phyloP scores from a whole-genome alignment of 2,113 vertebrate genomes.

The Campylomormyrus numenius region DNA sequence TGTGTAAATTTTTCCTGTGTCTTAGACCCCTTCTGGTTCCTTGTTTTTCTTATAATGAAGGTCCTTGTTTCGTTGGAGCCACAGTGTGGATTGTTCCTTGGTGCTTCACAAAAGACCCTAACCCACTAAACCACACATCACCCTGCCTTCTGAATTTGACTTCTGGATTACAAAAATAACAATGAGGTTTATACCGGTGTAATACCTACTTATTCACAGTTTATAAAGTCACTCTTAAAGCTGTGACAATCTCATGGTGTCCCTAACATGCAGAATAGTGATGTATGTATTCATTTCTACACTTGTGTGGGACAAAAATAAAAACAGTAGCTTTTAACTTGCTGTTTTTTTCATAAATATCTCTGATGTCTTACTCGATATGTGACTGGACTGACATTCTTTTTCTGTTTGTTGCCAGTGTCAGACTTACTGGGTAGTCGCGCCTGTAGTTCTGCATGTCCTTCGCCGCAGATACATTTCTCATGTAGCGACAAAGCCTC shows the following conservation, averaged over 20 bases:
- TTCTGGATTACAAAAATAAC: not conserved
- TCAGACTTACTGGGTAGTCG: constrained; percentile 63
- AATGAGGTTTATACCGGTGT: not conserved
- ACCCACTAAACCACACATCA: not conserved
- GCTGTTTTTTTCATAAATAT: not conserved
- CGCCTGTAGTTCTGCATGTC: constrained; percentile 78
- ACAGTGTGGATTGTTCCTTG: not conserved
- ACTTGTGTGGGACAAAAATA: not conserved
- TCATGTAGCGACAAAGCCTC: constrained; percentile 33
- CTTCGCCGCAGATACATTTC: constrained; percentile 61
- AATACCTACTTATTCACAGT: not conserved
- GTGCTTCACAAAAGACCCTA: not conserved
- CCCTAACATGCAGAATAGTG: not conserved
- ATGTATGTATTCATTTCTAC: not conserved
- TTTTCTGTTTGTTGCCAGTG: not conserved
- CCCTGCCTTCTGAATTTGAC: not conserved
- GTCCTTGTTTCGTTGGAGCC: not conserved
- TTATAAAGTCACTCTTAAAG: not conserved
- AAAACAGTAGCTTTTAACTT: not conserved
- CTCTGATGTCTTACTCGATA: not conserved
- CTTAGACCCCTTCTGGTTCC: not conserved
- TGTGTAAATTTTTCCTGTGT: not conserved
- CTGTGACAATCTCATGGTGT: not conserved
- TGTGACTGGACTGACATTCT: not conserved
- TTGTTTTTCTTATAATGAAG: not conserved